phyloP scores from a whole-genome alignment of 2,797 vertebrate genomes.

The Prunella strophiata region DNA sequence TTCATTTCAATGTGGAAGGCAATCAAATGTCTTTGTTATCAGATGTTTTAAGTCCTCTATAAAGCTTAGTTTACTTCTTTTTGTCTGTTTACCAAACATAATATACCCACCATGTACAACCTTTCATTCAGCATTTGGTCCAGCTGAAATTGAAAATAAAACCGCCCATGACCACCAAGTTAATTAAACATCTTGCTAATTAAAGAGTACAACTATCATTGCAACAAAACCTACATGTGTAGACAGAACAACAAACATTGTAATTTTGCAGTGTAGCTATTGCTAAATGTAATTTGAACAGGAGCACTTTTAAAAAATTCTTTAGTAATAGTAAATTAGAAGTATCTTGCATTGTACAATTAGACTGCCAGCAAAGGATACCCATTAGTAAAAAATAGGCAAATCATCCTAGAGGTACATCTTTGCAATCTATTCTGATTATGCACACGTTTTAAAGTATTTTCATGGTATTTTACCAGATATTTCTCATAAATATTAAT shows the following conservation, averaged over 20 bases:
- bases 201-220: neutral
- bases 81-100: neutral
- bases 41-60: constrained; percentile 5
- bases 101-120: neutral
- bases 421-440: constrained; percentile 1
- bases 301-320: neutral
- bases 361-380: constrained; percentile 23
- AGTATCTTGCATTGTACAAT: constrained; percentile 16
- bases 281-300: neutral
- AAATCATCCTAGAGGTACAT: neutral
- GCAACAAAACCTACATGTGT: neutral
- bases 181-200: neutral
- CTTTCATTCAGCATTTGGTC: constrained; percentile 1
- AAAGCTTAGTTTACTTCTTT: constrained; percentile 8
- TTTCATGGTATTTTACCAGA: constrained; percentile 29
- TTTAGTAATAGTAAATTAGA: neutral
- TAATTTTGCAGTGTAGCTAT: neutral
- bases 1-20: neutral
- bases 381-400: neutral
- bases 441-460: constrained; percentile 13
- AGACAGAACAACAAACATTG: neutral
- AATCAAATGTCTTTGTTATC: neutral
- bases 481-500: constrained; percentile 29
- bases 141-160: constrained; percentile 12
- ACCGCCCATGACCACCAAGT: neutral